Evolutionary conservation across 35 echinoderm and acorn worm species (phyloP), one percentile per base, ranked within the genome.

Genomic region (Apostichopus parvimensis): DNA sequence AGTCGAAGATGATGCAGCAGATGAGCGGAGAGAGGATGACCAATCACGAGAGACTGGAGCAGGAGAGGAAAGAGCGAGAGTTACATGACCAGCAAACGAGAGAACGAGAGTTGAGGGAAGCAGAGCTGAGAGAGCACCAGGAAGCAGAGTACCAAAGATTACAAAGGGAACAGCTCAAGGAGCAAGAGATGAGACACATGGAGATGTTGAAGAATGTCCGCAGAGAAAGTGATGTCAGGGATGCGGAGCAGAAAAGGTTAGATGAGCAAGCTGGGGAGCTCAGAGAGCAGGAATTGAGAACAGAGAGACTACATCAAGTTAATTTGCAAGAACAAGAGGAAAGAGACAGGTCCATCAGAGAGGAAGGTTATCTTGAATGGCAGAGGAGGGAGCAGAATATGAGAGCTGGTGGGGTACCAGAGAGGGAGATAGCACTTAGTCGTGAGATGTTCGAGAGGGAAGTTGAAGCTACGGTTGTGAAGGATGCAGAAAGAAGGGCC

Each of bases 401-500:
- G 81, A 84, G 81, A 23, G 34, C 17, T 11, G 56, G 58, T 56
- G 81, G 81, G 15, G 13, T 20, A 58, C n/a, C 81, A 84, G 81
- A 84, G 14, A 84, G 81, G 17, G 81, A 84, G 55, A 84, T 84
- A 57, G 21, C 57, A 59, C 55, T 58, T 23, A 7, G 56, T 58
- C 55, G 81, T 58, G 81, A 84, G 2, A 84, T 84, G 54, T 84
- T 84, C 58, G 81, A 84, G n/a, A 84, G 81, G 57, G 81, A 84
- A 54, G 15, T 84, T 56, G 54, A 84, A 84, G 81, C 55, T 20
- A 84, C 57, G n/a, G 81, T 59, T 59, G 57, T 84, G 81, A 84
- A 59, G 23, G 81, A 84, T 84, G 81, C 81, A 10, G 81, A 84
- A 58, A 58, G 57, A 5, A 84, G 81, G 14, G 81, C 81, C 55